Evolutionary conservation across 2,113 vertebrate genomes (phyloP).

Genomic region (Lagopus muta): DNA sequence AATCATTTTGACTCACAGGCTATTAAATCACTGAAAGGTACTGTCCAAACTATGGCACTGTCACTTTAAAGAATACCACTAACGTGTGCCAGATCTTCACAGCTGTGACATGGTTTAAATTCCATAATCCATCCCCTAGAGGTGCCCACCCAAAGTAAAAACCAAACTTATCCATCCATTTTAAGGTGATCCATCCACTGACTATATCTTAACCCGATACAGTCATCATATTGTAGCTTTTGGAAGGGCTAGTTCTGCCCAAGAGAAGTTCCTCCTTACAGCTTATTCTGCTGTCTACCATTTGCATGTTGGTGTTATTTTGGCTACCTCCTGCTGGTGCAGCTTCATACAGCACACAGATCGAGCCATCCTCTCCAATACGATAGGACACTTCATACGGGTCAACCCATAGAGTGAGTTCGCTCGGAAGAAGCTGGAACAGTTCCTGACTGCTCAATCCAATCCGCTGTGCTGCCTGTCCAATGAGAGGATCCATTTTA

Average conservation of each 20-base stretch:
- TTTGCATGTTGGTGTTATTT: conserved; percentile 82
- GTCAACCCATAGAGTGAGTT: conserved; percentile 99
- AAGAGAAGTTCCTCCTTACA: conserved; percentile 99
- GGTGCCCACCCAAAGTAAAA: conserved; percentile 91
- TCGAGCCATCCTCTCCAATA: conserved; percentile 98
- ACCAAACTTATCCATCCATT: conserved; percentile 95
- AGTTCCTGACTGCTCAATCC: conserved; percentile 98
- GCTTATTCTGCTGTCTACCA: conserved; percentile 98
- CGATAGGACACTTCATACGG: conserved; percentile 99
- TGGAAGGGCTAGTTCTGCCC: conserved; percentile 96
- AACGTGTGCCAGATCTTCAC: conserved; percentile 87
- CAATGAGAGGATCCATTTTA: conserved; percentile 99
- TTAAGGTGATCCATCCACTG: conserved; percentile 90
- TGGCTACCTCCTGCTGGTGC: conserved; percentile 82
- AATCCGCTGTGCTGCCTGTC: conserved; percentile 95
- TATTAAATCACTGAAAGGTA: conserved; percentile 85
- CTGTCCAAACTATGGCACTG: conserved; percentile 87
- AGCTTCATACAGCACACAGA: conserved; percentile 98
- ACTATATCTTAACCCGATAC: conserved; percentile 95
- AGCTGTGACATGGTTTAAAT: conserved; percentile 88
- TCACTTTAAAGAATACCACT: conserved; percentile 82
- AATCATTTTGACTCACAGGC: conserved; percentile 83
- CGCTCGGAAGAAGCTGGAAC: conserved; percentile 96
- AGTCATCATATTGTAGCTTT: conserved; percentile 99
- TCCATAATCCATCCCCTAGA: conserved; percentile 88